These are phyloP conservation scores for Threskiornis aethiopicus DNA, from an alignment of 2,797 vertebrate species.

Conservation along the genomic window DNA sequence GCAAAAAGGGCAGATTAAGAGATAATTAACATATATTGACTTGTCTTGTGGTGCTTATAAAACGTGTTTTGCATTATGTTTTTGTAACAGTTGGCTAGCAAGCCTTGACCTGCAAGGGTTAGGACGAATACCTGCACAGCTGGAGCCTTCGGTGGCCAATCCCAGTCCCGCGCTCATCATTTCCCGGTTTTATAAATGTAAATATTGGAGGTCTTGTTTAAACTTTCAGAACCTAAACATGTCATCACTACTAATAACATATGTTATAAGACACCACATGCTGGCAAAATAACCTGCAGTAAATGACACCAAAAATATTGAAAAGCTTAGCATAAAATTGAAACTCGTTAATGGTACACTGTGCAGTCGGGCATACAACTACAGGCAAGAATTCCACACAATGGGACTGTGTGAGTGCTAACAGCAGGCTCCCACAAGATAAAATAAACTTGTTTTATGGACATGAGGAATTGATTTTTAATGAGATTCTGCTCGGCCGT, in stretches of 20 bases:
- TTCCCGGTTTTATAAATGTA: conserved; percentile 57
- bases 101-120: conserved; percentile 56
- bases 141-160: conserved; percentile 23
- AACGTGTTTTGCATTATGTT: conserved; percentile 66
- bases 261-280: conserved; percentile 70
- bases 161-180: conserved; percentile 17
- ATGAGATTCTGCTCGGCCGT: conserved; percentile 75
- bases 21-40: conserved; percentile 24
- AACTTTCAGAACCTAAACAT: conserved; percentile 62
- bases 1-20: neutral
- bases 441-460: conserved; percentile 80
- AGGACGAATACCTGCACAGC: conserved; percentile 63
- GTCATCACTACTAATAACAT: conserved; percentile 67
- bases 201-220: conserved; percentile 69
- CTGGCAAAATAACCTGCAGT: conserved; percentile 63
- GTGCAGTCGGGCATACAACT: conserved; percentile 57
- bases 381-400: conserved; percentile 72
- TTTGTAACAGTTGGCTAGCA: conserved; percentile 56
- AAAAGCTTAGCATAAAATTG: conserved; percentile 76
- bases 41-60: conserved; percentile 3
- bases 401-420: conserved; percentile 70
- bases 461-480: conserved; percentile 79
- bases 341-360: conserved; percentile 72
- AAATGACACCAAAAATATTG: conserved; percentile 74
- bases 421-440: conserved; percentile 76